A percentile compares a stretch with the other conserved stretches of the same genome.
These are phyloP conservation scores for Calyptomena viridis DNA, from an alignment of 2,113 vertebrate genomes.

Conservation along the genomic window DNA sequence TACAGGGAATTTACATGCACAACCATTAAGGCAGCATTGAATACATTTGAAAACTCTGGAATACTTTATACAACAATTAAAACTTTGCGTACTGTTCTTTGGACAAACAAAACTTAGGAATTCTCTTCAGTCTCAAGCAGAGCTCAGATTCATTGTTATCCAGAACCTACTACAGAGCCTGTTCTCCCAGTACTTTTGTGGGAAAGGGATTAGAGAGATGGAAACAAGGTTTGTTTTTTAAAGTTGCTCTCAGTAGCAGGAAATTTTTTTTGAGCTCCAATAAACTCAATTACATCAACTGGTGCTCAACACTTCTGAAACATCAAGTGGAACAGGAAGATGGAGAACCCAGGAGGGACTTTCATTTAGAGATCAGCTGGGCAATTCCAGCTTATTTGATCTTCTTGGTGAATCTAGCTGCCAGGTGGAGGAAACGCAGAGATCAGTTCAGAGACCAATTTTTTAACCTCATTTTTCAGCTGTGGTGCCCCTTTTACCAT, in stretches of 20 bases:
- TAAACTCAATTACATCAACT: conserved; percentile 54
- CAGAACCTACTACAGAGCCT: conserved; percentile 1
- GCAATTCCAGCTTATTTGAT: background rate
- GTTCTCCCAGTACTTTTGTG: conserved; percentile 15
- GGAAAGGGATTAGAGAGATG: conserved; percentile 6
- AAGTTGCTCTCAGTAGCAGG: background rate
- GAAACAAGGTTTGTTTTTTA: conserved; percentile 19
- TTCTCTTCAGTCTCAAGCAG: background rate
- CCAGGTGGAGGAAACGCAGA: background rate
- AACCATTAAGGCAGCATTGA: background rate
- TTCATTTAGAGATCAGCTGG: background rate
- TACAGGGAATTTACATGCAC: conserved; percentile 47
- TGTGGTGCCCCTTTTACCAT: background rate
- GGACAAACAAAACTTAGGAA: background rate
- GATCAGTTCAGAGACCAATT: background rate
- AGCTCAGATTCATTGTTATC: background rate
- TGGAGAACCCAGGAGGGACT: background rate
- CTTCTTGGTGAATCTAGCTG: background rate
- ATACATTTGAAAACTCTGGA: conserved; percentile 41
- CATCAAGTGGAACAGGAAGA: conserved; percentile 9
- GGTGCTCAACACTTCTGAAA: background rate
- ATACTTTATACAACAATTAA: conserved; percentile 31
- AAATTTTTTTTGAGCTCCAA: background rate
- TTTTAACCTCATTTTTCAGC: background rate
- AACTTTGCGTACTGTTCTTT: conserved; percentile 1